Base-by-base conservation (phyloP, 1,140 invertebrate genomes). In the Caenorhabditis briggsae region DNA sequence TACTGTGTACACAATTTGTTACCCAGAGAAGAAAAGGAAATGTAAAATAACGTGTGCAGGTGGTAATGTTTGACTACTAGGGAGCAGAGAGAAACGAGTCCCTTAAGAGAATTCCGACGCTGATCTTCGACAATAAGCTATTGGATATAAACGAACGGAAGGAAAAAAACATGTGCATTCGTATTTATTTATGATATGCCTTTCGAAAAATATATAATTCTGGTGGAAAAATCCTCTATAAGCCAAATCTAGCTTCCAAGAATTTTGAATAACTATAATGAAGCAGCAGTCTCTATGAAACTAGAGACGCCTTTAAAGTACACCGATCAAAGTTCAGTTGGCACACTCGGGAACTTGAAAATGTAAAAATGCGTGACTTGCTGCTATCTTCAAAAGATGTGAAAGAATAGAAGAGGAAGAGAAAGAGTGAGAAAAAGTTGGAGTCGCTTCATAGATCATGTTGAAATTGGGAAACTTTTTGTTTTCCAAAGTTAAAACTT, bases 271-370 rank as follows among this genome's bases (percentile, higher is more conserved):
- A 33, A 33, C 33, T 33, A 33, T 33, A 33, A 33, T 33, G 33
- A 33, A 33, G 33, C 33, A 33, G 33, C 33, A 33, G 33, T 33
- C 33, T 33, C 33, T 33, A 33, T 33, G 33, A 78, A 78, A 78
- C 70, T 78, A 48, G 70, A 78, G 46, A 50, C 50, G 46, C 23
- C 11, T 53, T 78, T 0, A 53, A 78, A 78, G 70, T 78, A 12
- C 70, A 78, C 46, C 46, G n/a, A 78, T 14, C 46, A 78, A 78
- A 78, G 70, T 53, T 53, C 70, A 78, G 33, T 46, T 46, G 64
- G 5, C 20, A 53, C 46, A 23, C 18, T 8, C 11, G 46, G 70
- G 14, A 78, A 78, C 43, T 50, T 23, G 5, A 50, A 78, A 78
- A 78, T 53, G 70, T 50, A 53, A 46, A 70, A 70, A 70, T 46